Base-by-base conservation (phyloP, 2,113 vertebrate species). In the Reinhardtius hippoglossoides region DNA sequence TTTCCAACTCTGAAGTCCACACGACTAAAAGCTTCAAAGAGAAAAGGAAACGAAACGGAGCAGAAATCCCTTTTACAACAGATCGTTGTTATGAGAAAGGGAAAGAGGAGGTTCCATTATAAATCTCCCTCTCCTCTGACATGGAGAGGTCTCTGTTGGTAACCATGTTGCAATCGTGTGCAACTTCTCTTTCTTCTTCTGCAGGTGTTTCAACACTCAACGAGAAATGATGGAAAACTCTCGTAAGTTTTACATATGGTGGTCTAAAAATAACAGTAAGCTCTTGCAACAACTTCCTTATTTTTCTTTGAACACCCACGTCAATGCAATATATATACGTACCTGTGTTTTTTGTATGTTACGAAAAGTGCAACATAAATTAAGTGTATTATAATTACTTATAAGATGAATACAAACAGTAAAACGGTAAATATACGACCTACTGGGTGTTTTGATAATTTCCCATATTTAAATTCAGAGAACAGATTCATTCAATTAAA, bases 151-250 rank as follows among this genome's bases (percentile, higher is more conserved):
- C 48, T 71, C 67, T 72, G 48, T 24, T 65, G 26, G 48, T 26
- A 69, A 71, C 23, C 52, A 42, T 20, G 67, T 18, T 14, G 71
- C 67, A 81, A 81, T 72, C 59, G 21, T 24, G 50, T 44, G 59
- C 65, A 78, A 82, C 26, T 37, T 37, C 42, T 54, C 23, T 74
- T 40, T 58, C 31, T 1, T 54, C 27, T 54, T n/a, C 60, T 61
- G 69, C 68, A 64, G 56, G 37, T 23, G 18, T 63, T 71, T 58
- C 16, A 63, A 63, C 9, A 52, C n/a, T 54, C 13, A n/a, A 52
- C 24, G 21, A 21, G 2, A 50, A 61, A 52, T 55, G 5, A 0
- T 13, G 52, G 58, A 0, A 59, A 48, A 35, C 3, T 58, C 56
- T n/a, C 27, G n/a, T 42, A n/a, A n/a, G 40, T 37, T 67, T 66